Conservation (phyloP, 2,888 invertebrate genomes). For the Bruchidius siliquastri region DNA sequence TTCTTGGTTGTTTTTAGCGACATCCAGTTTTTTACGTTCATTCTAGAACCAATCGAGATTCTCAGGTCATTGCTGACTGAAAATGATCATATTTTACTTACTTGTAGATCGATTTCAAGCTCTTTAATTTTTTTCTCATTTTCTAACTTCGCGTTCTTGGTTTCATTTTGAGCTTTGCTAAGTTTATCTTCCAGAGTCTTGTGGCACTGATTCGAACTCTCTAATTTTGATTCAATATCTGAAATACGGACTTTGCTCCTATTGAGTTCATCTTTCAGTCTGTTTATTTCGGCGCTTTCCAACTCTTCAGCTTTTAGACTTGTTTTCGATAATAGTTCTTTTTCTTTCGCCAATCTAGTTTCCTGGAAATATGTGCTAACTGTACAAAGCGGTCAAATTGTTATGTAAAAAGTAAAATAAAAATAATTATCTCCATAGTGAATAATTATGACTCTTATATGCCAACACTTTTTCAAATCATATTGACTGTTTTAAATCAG, state of each 20-base stretch:
- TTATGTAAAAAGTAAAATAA: too few relatives aligned
- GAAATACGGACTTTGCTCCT: conserved; percentile 33
- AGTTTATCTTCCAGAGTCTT: conserved; percentile 46
- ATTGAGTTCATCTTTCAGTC: conserved; percentile 37
- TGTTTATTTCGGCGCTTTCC: conserved; percentile 35
- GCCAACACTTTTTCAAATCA: too few relatives aligned
- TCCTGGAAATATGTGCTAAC: conserved; percentile 38
- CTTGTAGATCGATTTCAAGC: conserved; percentile 40
- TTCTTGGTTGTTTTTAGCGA: conserved; percentile 63
- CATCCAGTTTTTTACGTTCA: conserved; percentile 63
- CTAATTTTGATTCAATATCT: conserved; percentile 42
- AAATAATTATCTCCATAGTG: too few relatives aligned
- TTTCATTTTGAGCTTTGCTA: conserved; percentile 62
- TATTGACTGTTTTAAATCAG: too few relatives aligned
- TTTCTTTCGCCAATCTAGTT: conserved; percentile 50
- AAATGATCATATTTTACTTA: conserved; percentile 14
- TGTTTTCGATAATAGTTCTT: conserved; percentile 42
- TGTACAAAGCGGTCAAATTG: too few relatives aligned
- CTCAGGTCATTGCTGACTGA: neutral
- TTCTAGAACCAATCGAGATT: conserved; percentile 44
- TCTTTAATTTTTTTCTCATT: conserved; percentile 56
- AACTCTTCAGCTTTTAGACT: conserved; percentile 34
- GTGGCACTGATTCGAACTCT: conserved; percentile 31
- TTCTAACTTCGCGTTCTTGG: conserved; percentile 58
- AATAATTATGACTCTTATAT: too few relatives aligned